Percentiles rank a stretch among this genome's conserved stretches.
phyloP scores from a whole-genome alignment of 2,113 vertebrate species.

The Oncorhynchus kisutch region DNA sequence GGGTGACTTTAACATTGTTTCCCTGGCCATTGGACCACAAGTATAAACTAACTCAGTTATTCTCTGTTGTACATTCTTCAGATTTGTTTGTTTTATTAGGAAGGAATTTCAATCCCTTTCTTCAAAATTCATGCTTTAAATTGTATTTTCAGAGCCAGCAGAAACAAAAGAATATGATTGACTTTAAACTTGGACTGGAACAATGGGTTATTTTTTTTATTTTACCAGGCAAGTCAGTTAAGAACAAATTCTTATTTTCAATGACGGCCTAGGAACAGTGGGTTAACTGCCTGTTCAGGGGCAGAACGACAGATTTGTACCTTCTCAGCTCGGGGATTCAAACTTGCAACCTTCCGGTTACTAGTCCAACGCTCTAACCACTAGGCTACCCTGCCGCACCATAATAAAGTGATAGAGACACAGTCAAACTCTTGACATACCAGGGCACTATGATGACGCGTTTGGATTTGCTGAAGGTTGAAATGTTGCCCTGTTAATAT shows the following conservation, averaged over 20 bases:
- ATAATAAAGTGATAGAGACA: background rate
- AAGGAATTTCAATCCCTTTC: background rate
- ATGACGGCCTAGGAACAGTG: too few species aligned
- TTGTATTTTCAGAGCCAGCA: background rate
- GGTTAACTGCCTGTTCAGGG: too few species aligned
- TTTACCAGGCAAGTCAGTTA: too few species aligned
- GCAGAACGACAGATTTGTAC: too few species aligned
- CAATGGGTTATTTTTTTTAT: background rate
- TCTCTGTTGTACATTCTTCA: background rate
- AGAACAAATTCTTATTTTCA: too few species aligned
- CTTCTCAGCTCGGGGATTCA: too few species aligned
- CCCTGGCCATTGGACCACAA: background rate
- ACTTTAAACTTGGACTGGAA: background rate
- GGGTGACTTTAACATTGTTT: background rate
- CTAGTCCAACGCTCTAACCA: too few species aligned
- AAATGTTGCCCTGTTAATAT: background rate
- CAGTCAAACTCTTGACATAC: slow-evolving; percentile 21
- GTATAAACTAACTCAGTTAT: background rate
- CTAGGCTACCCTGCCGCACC: too few species aligned
- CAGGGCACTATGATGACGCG: background rate
- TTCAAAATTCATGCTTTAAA: background rate
- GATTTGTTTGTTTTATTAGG: background rate
- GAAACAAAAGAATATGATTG: background rate
- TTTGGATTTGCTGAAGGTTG: slow-evolving; percentile 36
- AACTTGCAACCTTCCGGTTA: too few species aligned